Base-by-base conservation (phyloP, 2,888 invertebrate species). In the Chesias legatella region DNA sequence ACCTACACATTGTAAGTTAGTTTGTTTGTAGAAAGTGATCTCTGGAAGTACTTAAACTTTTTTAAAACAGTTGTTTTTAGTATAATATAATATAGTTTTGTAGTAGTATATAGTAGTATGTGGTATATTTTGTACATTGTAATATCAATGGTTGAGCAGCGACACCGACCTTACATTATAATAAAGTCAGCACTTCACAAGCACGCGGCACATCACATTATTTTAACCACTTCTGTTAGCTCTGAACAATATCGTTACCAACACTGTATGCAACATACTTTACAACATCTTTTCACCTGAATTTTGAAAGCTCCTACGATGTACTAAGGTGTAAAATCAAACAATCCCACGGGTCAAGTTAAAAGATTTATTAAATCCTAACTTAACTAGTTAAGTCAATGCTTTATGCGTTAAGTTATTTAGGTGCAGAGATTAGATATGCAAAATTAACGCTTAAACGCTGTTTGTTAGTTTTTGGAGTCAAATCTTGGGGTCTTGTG, bases 181-280 rank as follows among this genome's bases (percentile, higher is more conserved):
- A 81, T 83, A 83, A 82, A 79, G 76, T 64, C 62, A 57, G 63
- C 63, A 63, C 64, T 80, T 81, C 81, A 79, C 79, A 73, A 67
- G 72, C 81, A 80, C 73, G 56, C 71, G 69, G 73, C 55, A 60
- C 71, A 66, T 76, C 79, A 79, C 80, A 78, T 82, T 82, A 79
- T 72, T 66, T 72, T 72, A 79, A 79, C 77, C 67, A 79, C 79
- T 77, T 70, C 76, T 70, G 74, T 73, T 70, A 56, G 70, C 71
- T 70, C 72, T 70, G 76, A 76, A 77, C 72, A 72, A 70, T 63
- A 62, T 62, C 59, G 59, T 57, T 58, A 62, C 61, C 2, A 17
- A 60, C 60, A 33, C 20, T 29, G 54, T 54, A 48, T 50, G 52
- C 48, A 47, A 52, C 55, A 55, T 29, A 33, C 55, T 38, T 55